Conservation (phyloP, 2,888 invertebrate genomes). For the Tetramorium bicarinatum region DNA sequence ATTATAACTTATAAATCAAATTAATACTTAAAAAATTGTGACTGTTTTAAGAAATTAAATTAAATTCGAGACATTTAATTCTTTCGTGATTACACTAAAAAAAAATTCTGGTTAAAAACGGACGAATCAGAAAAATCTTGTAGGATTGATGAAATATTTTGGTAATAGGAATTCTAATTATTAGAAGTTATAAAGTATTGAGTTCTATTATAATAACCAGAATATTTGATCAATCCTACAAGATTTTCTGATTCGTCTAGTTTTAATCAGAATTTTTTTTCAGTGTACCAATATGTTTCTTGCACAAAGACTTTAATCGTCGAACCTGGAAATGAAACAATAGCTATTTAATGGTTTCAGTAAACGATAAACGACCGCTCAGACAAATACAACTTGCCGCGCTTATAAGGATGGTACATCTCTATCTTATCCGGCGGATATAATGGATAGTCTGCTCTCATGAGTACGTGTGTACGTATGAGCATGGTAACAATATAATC, state of each 20-base stretch:
- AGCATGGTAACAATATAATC: conserved; percentile 79
- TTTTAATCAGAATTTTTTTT: too few species aligned
- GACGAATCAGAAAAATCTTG: too few species aligned
- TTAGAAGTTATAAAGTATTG: too few species aligned
- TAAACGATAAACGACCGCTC: conserved; percentile 78
- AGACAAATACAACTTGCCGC: conserved; percentile 76
- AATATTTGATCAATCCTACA: too few species aligned
- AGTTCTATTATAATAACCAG: too few species aligned
- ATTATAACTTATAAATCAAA: not conserved
- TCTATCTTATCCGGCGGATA: conserved; percentile 80
- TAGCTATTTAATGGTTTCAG: conserved; percentile 66
- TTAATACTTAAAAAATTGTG: not conserved
- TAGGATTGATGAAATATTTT: too few species aligned
- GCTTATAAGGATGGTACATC: conserved; percentile 81
- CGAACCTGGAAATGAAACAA: conserved; percentile 11
- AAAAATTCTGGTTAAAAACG: too few species aligned
- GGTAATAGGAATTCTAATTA: too few species aligned
- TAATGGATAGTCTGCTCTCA: conserved; percentile 68
- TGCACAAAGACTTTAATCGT: not conserved
- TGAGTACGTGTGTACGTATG: conserved; percentile 54
- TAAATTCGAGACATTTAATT: not conserved
- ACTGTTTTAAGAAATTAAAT: not conserved
- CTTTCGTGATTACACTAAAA: too few species aligned
- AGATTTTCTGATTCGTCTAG: too few species aligned
- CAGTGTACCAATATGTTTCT: not conserved